A percentile compares a stretch with the other conserved stretches of the same genome.
phyloP scores from a whole-genome alignment of 92 coral and sea anemone genomes.

The Siderastrea siderea region DNA sequence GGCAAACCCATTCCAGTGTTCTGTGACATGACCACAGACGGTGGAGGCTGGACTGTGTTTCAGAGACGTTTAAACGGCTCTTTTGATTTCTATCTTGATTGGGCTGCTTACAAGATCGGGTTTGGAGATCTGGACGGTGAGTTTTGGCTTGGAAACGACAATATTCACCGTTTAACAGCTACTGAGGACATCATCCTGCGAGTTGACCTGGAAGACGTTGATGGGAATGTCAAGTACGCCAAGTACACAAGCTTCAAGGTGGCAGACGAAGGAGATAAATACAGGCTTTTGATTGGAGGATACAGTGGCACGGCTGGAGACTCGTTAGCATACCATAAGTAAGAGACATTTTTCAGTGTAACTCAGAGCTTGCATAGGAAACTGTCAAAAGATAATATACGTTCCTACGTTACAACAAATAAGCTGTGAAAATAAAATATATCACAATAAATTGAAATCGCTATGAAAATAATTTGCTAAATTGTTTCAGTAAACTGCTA shows the following conservation, averaged over 20 bases:
- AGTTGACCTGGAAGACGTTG: constrained; percentile 62
- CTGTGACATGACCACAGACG: constrained; percentile 62
- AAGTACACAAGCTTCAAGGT: constrained; percentile 45
- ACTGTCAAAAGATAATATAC: too few relatives aligned
- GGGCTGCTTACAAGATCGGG: constrained; percentile 63
- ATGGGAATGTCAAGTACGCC: constrained; percentile 24
- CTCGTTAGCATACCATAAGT: background rate
- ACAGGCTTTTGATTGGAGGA: constrained; percentile 40
- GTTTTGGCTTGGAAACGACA: constrained; percentile 71
- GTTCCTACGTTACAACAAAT: too few relatives aligned
- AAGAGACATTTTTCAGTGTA: background rate
- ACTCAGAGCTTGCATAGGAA: background rate
- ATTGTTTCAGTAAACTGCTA: too few relatives aligned
- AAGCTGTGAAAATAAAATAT: too few relatives aligned
- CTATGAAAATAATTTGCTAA: too few relatives aligned
- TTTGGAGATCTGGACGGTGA: constrained; percentile 60
- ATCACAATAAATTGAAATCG: too few relatives aligned
- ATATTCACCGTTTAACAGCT: constrained; percentile 54
- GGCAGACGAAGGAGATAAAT: constrained; percentile 37
- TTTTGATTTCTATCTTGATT: constrained; percentile 24
- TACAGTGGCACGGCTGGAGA: constrained; percentile 31
- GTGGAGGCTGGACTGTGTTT: constrained; percentile 70
- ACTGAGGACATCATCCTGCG: constrained; percentile 4
- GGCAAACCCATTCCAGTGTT: constrained; percentile 50
- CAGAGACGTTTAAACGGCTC: constrained; percentile 55